Base-by-base conservation (phyloP, 1,140 invertebrate genomes). In the Steinernema khuongi region DNA sequence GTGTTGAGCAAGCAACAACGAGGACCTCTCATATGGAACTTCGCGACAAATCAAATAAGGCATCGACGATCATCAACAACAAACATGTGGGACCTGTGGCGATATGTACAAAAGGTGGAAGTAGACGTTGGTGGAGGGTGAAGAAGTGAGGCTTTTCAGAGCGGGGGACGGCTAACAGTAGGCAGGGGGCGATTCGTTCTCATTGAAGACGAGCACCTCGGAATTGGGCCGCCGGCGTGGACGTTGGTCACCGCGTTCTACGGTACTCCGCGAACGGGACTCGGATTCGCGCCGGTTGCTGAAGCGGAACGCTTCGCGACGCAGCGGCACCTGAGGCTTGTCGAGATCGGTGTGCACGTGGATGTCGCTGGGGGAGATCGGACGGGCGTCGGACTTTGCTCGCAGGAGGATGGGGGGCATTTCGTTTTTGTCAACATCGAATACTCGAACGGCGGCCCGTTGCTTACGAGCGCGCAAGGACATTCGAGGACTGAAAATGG, bases 351-450 rank as follows among this genome's bases (percentile, higher is more conserved):
- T 60, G 11, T 60, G 14, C 7, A 60, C 19, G 50, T 60, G 50
- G 50, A 60, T 22, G 22, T 60, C 50, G 50, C 50, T 60, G 19
- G 50, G 50, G 26, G 50, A 60, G 26, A 60, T 22, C 14, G 50
- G 50, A 60, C 50, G 50, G 26, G 7, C 4, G 2, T 60, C 50
- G 50, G 50, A 60, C 50, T 60, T 60, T 11, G 22, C 50, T 60
- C 50, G 11, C 50, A 60, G 14, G 7, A 60, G 50, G 19, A 60
- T 60, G 14, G 50, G 50, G 22, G 50, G 50, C 26, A n/a, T 60
- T 60, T 60, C 50, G 50, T 60, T 60, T 60, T 60, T 60, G 22
- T 60, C 50, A 2, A 60, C 50, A 60, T 60, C 50, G 22, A 60
- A 60, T 22, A 60, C 50, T 26, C 50, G 11, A 60, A 60, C 50